Evolutionary conservation across 2,888 invertebrate species (phyloP), one percentile per base, ranked within the genome.

Genomic region (Tetragnatha montana): DNA sequence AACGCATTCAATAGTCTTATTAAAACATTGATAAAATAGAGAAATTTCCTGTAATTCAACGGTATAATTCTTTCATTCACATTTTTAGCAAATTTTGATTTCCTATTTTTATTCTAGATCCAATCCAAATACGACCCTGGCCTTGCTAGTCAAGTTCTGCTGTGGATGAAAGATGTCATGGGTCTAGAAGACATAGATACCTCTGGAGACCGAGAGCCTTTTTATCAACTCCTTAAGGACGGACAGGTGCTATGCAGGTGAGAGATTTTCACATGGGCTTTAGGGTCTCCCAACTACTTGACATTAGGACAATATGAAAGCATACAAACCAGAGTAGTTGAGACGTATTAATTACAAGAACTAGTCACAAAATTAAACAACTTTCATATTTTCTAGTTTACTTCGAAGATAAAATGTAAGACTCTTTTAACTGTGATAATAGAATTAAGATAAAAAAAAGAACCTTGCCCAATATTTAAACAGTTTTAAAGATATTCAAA

Each of bases 81-180:
- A 35, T 1, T n/a, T n/a, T n/a, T n/a, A n/a, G n/a, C n/a, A n/a
- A n/a, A n/a, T n/a, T n/a, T n/a, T 35, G 4, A 35, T 35, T 35
- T 35, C 4, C 4, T 35, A 35, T 74, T 92, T 92, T 92, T 93
- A 92, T 92, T 95, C 17, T 95, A 99, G 99, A 97, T 99, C 92
- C 97, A 98, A 94, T 97, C 98, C 94, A 99, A 99, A 95, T 99
- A 99, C 95, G 99, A 97, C 94, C 97, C 97, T 93, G 97, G 97
- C 93, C 95, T 98, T 91, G 99, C 99, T 3, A 96, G 96, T 92
- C 98, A 99, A 94, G 96, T 96, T 92, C 94, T 99, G 93, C 96
- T 96, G 94, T 99, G 99, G 99, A 96, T 99, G 93, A 96, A 96
- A 93, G 94, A 95, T 86, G 95, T 98, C 92, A 97, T 97, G 17